Conservation (phyloP, 1,140 invertebrate genomes). For the Aphelenchoides besseyi region DNA sequence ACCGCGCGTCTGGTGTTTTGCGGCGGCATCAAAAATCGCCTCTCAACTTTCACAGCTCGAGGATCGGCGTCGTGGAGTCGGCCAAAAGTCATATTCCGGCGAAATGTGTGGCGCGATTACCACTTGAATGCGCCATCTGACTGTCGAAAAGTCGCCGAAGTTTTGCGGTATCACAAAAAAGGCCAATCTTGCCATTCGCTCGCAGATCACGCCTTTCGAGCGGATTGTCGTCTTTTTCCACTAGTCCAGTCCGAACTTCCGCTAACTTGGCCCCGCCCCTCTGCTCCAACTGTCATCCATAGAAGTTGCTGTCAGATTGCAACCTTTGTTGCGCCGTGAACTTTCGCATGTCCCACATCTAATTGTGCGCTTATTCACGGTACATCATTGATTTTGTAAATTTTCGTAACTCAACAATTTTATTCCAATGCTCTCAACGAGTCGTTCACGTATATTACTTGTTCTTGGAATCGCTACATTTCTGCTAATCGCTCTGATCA, state of each 20-base stretch:
- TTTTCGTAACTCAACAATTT: neutral
- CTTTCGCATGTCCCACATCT: neutral
- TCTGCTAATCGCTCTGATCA: neutral
- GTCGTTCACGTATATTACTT: neutral
- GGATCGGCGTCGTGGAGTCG: neutral
- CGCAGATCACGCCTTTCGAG: neutral
- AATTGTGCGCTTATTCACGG: neutral
- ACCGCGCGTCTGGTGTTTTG: neutral
- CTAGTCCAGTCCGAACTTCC: neutral
- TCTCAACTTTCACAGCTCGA: slow-evolving; percentile 1
- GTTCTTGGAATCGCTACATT: neutral
- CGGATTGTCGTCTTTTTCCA: neutral
- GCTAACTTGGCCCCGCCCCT: neutral
- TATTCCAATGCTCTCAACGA: neutral
- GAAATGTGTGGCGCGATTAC: neutral
- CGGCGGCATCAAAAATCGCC: neutral
- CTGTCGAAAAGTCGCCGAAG: neutral
- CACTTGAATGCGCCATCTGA: neutral
- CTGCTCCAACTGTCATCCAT: neutral
- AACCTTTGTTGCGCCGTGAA: neutral
- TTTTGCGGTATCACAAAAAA: neutral
- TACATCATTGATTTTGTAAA: neutral
- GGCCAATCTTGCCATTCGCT: neutral
- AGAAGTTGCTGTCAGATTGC: neutral
- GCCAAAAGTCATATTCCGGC: neutral